phyloP scores from a whole-genome alignment of 2,113 vertebrate genomes.

The Dasyurus viverrinus region DNA sequence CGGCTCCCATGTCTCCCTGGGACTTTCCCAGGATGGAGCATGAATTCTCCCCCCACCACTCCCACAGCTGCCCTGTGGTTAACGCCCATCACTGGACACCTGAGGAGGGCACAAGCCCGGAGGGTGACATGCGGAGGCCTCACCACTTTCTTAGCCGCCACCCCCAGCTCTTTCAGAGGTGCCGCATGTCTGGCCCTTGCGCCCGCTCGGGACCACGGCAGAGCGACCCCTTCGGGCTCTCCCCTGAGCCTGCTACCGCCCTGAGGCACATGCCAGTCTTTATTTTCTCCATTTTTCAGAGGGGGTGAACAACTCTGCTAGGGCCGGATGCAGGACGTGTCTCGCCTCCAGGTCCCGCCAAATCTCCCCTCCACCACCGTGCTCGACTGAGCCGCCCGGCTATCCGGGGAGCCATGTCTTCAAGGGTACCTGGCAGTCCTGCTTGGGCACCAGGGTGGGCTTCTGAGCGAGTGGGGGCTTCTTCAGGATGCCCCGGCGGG shows the following conservation, averaged over 20 bases:
- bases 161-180: too few relatives aligned
- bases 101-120: not conserved
- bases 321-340: not conserved
- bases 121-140: too few relatives aligned
- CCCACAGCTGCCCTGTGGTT: too few relatives aligned
- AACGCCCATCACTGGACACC: not conserved
- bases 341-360: not conserved
- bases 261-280: not conserved
- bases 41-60: too few relatives aligned
- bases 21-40: too few relatives aligned
- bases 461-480: conserved; percentile 94
- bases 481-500: conserved; percentile 83
- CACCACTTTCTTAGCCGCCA: not conserved
- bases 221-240: not conserved
- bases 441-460: conserved; percentile 83
- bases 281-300: not conserved
- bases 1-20: too few relatives aligned
- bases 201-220: too few relatives aligned
- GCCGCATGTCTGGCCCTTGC: too few relatives aligned
- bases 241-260: not conserved
- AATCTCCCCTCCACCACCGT: not conserved
- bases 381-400: not conserved
- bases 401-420: not conserved
- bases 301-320: not conserved
- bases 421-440: conserved; percentile 75